Evolutionary conservation across 2,888 invertebrate species (phyloP), one percentile per base, ranked within the genome.

Genomic region (Brachyptera putata): DNA sequence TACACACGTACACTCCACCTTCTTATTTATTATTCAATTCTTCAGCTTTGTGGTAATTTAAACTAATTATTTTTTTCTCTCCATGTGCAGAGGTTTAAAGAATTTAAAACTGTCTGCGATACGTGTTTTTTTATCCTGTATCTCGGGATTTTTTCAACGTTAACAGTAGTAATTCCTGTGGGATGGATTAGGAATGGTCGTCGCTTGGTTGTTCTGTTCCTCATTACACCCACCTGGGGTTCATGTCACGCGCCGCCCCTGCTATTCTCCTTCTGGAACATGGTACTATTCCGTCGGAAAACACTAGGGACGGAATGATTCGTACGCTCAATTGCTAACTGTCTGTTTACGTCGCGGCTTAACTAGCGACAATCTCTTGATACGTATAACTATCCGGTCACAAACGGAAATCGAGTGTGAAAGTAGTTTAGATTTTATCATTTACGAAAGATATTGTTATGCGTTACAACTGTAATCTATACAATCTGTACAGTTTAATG

Each of bases 141-240:
- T 21, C 24, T 46, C 46, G 21, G 46, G 24, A 46, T 46, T 46
- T 46, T 21, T 21, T 41, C 24, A 22, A 24, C 46, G 46, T 24
- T 46, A 46, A 46, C 46, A 46, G 46, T n/a, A n/a, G n/a, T 46
- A 21, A 46, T 22, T 46, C 46, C 46, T 24, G 21, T 46, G 46
- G 46, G 46, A 46, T 46, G 46, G 46, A 46, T 46, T 46, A 46
- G 46, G 46, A 46, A 46, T 46, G 46, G 46, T 46, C 46, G 46
- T 22, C 46, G 46, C 30, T 30, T 30, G 30, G 30, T 30, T 30
- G 43, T 43, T 43, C 43, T 3, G 43, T 18, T 21, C 16, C 46
- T 46, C 46, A 46, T 46, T 46, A 3, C 24, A 22, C n/a, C 46
- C 46, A 46, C 46, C 46, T 46, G 46, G 46, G n/a, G 46, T 46